Conservation (phyloP, 2,888 invertebrate species). For the Acleris holmiana region DNA sequence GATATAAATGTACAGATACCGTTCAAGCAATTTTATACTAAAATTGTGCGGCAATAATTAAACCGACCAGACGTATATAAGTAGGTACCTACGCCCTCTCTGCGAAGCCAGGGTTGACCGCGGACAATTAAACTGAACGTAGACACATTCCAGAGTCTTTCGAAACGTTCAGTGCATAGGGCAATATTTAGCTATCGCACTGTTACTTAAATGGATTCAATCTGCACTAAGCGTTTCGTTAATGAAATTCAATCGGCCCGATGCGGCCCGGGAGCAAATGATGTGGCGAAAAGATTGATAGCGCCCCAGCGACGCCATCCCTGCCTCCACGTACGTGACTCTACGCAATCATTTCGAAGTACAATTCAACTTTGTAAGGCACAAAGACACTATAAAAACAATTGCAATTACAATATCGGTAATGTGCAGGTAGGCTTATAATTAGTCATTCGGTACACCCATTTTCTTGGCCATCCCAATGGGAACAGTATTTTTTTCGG, state of each 20-base stretch:
- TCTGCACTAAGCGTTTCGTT: constrained; percentile 83
- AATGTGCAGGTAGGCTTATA: background rate
- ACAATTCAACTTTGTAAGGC: constrained; percentile 30
- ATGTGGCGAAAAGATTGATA: constrained; percentile 83
- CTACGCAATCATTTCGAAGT: constrained; percentile 24
- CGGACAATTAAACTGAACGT: constrained; percentile 48
- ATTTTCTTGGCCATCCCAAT: no score
- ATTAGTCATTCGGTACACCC: no score
- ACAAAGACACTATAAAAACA: constrained; percentile 2
- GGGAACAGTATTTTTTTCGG: no score
- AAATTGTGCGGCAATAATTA: constrained; percentile 18
- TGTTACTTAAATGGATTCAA: constrained; percentile 82
- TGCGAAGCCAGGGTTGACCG: constrained; percentile 13
- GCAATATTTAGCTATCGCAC: constrained; percentile 63
- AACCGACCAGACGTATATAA: constrained; percentile 16
- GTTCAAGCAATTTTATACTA: constrained; percentile 1
- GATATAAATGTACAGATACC: no score
- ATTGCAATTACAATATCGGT: background rate
- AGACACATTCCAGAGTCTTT: constrained; percentile 51
- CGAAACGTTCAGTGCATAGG: constrained; percentile 52
- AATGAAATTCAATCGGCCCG: constrained; percentile 82
- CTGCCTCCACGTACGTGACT: constrained; percentile 38
- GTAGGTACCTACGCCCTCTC: background rate
- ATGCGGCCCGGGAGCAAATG: constrained; percentile 77
- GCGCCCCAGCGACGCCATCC: constrained; percentile 49